Evolutionary conservation across 2,888 invertebrate genomes (phyloP).

Genomic region (Tuta absoluta): DNA sequence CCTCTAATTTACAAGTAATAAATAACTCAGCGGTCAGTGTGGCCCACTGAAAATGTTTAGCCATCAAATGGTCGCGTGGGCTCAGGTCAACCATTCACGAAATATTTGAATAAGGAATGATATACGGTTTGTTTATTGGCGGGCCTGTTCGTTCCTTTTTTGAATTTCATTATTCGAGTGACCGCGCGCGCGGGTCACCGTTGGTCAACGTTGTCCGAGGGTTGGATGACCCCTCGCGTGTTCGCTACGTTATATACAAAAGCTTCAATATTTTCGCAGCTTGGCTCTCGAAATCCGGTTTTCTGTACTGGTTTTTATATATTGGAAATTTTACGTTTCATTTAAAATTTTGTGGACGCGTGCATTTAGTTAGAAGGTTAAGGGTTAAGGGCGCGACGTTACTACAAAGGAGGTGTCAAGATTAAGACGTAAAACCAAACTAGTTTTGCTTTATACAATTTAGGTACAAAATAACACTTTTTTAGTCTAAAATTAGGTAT

Average conservation of each 20-base stretch:
- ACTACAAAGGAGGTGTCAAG: constrained; percentile 24
- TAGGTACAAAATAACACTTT: no score
- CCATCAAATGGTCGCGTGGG: constrained; percentile 78
- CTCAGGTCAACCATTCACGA: constrained; percentile 77
- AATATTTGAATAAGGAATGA: constrained; percentile 80
- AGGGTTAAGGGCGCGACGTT: constrained; percentile 57
- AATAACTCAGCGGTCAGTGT: constrained; percentile 66
- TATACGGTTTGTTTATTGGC: constrained; percentile 82
- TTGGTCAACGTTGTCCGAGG: constrained; percentile 62
- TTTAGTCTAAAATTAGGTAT: no score
- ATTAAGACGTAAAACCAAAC: neutral
- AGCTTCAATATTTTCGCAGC: constrained; percentile 75
- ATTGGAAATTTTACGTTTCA: constrained; percentile 78
- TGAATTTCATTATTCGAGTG: constrained; percentile 72
- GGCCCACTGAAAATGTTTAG: constrained; percentile 79
- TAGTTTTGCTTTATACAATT: neutral
- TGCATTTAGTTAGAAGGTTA: constrained; percentile 69
- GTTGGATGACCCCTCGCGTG: constrained; percentile 64
- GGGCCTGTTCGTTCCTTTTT: constrained; percentile 74
- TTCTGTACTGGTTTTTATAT: constrained; percentile 46
- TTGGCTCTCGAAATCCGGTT: constrained; percentile 66
- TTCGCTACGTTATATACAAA: constrained; percentile 69
- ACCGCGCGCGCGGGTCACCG: constrained; percentile 73
- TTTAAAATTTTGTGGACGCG: constrained; percentile 70
- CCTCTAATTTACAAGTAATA: constrained; percentile 66